Evolutionary conservation across 1,140 invertebrate genomes (phyloP).

Genomic region (Drosophila sechellia): DNA sequence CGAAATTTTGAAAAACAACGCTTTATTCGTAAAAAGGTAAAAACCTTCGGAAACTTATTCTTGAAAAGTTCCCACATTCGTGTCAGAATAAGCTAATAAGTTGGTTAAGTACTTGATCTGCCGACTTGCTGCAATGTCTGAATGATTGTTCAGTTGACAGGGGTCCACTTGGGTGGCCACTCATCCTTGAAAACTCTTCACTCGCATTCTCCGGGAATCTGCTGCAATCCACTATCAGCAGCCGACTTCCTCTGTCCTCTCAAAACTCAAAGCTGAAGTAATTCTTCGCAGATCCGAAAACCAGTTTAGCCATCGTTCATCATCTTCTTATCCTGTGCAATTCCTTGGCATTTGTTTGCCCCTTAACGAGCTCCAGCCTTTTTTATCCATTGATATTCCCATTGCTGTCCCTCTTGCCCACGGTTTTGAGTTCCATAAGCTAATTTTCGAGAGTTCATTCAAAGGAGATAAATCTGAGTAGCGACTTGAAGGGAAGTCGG

Average conservation of each 20-base stretch:
- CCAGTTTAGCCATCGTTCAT: constrained; percentile 43
- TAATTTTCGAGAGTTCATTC: constrained; percentile 43
- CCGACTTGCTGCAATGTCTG: constrained; percentile 4
- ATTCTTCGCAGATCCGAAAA: constrained; percentile 33
- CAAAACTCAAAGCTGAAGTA: constrained; percentile 20
- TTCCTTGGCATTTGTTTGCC: constrained; percentile 31
- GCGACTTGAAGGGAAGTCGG: no score
- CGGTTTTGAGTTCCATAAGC: constrained; percentile 44
- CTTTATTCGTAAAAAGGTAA: background rate
- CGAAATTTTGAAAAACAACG: no score
- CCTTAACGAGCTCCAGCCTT: constrained; percentile 31
- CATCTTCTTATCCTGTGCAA: constrained; percentile 36
- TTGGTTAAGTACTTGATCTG: constrained; percentile 34
- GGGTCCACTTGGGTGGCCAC: constrained; percentile 33
- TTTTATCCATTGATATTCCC: constrained; percentile 36
- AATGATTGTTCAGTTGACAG: constrained; percentile 38
- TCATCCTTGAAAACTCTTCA: constrained; percentile 25
- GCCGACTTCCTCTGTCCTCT: constrained; percentile 32
- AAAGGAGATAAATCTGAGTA: constrained; percentile 44
- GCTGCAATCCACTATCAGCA: constrained; percentile 34
- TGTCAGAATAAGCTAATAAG: constrained; percentile 17
- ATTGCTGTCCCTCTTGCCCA: background rate
- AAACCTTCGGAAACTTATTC: background rate
- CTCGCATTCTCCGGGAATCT: constrained; percentile 25
- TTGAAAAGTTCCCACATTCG: constrained; percentile 23